These are phyloP conservation scores for Cochlearius cochlearius DNA, from an alignment of 2,113 vertebrate species.

Conservation along the genomic window DNA sequence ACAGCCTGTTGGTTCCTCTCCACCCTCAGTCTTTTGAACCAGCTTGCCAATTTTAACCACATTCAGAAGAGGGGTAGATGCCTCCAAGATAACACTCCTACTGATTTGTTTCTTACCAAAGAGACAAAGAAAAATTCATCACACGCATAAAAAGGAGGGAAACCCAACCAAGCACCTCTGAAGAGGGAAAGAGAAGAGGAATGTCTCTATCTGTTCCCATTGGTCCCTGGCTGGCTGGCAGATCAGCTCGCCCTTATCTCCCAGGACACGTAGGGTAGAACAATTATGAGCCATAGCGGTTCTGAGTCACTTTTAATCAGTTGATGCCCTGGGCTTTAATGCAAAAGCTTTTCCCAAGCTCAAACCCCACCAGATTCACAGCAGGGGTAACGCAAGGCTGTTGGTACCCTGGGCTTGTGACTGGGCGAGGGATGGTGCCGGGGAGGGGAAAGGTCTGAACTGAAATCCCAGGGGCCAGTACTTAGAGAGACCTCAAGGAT, in stretches of 20 bases:
- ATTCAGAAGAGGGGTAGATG: conserved; percentile 7
- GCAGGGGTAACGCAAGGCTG: not conserved
- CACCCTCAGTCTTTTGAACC: not conserved
- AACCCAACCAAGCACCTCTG: not conserved
- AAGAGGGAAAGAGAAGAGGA: not conserved
- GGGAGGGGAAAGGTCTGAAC: not conserved
- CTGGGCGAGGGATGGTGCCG: not conserved
- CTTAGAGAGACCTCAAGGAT: not conserved
- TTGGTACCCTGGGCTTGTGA: not conserved
- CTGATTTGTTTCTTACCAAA: conserved; percentile 34
- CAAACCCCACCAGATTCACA: not conserved
- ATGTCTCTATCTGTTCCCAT: not conserved
- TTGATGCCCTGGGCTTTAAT: not conserved
- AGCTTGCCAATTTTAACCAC: not conserved
- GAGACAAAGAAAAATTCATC: conserved; percentile 14
- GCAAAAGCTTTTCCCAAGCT: not conserved
- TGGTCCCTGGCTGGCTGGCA: not conserved
- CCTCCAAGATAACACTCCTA: not conserved
- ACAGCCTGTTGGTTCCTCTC: not conserved
- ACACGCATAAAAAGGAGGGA: not conserved
- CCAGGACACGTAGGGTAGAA: not conserved
- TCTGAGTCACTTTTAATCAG: not conserved
- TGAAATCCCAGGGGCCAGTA: not conserved
- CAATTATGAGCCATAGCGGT: not conserved
- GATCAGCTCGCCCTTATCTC: not conserved